Evolutionary conservation across 2,113 vertebrate species (phyloP), one percentile per base, ranked within the genome.

Genomic region (Hippocampus abdominalis): DNA sequence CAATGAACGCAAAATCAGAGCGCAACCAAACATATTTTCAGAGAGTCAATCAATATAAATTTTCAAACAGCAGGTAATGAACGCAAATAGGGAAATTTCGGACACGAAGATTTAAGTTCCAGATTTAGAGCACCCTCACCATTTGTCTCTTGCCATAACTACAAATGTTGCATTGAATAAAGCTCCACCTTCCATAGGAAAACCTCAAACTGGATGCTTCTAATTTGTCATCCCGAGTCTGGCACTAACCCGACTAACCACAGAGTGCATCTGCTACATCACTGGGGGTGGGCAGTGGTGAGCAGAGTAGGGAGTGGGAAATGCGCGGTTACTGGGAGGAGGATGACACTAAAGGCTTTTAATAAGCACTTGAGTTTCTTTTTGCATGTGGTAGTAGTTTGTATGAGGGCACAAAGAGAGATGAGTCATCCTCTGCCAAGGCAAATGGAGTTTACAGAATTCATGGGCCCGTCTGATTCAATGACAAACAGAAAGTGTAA

Each of bases 201-300:
- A 80, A 80, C 79, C 79, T 67, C 64, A 77, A 64, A 67, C 20
- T 79, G 25, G 78, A 81, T 88, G 89, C 70, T 84, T 91, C 70
- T 82, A 85, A 88, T 86, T 84, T 87, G 78, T 82, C 75, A 60
- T 63, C 49, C 60, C 67, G 63, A 66, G 53, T 40, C 66, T 65
- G 48, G 71, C 72, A 84, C 86, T 77, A 73, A 82, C 71, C 60
- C 62, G 54, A 49, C 61, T 49, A 68, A 57, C 68, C 74, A 72
- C 71, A 68, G 39, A 68, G 69, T 68, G 51, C 63, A 65, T 27
- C 11, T 27, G 42, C 25, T 42, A 40, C 46, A 27, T 67, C 25
- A 20, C 18, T 11, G 48, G 68, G 27, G 16, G 44, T 51, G 65
- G 65, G 44, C 29, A 49, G 61, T 39, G 61, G 61, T 39, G 13